Evolutionary conservation across 1,140 invertebrate genomes (phyloP).

Genomic region (Drosophila navojoa): DNA sequence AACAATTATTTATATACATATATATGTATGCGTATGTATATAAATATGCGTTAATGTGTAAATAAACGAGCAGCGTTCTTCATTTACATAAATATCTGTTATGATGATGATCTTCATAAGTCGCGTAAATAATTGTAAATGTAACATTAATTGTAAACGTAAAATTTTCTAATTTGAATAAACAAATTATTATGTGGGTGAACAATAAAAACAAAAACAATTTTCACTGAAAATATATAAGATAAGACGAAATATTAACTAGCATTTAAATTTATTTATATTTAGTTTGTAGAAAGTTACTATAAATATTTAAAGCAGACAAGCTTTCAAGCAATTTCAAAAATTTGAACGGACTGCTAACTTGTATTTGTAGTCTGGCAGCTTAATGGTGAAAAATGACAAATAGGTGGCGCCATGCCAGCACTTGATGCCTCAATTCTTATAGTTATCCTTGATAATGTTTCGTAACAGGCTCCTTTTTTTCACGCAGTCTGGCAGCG

Average conservation of each 20-base stretch:
- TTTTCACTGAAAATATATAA: too few relatives aligned
- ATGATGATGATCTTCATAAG: constrained; percentile 75
- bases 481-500: too few relatives aligned
- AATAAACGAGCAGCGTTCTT: constrained; percentile 56
- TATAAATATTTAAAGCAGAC: background rate
- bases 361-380: constrained; percentile 5
- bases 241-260: too few relatives aligned
- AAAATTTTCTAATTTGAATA: constrained; percentile 80
- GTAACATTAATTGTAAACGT: constrained; percentile 69
- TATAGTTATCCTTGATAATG: background rate
- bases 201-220: constrained; percentile 56
- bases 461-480: too few relatives aligned
- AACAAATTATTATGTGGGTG: constrained; percentile 82
- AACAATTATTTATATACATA: constrained; percentile 35
- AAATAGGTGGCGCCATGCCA: constrained; percentile 30
- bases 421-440: background rate
- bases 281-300: background rate
- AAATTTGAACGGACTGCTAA: background rate
- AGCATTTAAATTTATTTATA: too few relatives aligned
- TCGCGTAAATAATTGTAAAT: constrained; percentile 74
- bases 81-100: constrained; percentile 56
- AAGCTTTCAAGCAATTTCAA: background rate
- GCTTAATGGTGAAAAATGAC: background rate
- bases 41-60: constrained; percentile 45
- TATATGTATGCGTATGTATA: constrained; percentile 19